Conservation (phyloP, 2,888 invertebrate species). For the Drosophila prolongata region DNA sequence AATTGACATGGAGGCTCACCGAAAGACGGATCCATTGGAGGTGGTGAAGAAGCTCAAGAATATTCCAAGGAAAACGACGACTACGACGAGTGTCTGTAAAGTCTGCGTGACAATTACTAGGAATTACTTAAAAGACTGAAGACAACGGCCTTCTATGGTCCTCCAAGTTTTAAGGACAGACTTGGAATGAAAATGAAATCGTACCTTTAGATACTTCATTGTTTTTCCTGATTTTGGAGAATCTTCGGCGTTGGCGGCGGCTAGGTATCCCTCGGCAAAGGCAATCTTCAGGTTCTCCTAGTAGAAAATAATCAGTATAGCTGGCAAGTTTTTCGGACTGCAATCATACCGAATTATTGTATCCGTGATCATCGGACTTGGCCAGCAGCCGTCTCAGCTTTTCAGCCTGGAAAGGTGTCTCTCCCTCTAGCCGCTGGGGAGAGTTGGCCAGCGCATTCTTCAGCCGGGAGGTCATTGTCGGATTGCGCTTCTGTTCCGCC, state of each 20-base stretch:
- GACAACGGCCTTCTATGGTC: slow-evolving; percentile 9
- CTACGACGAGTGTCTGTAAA: slow-evolving; percentile 90
- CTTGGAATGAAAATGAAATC: not conserved
- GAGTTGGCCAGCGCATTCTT: slow-evolving; percentile 84
- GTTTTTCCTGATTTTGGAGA: slow-evolving; percentile 85
- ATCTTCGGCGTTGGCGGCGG: slow-evolving; percentile 86
- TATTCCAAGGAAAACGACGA: slow-evolving; percentile 91
- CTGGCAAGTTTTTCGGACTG: not conserved
- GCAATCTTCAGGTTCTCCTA: slow-evolving; percentile 92
- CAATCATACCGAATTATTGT: slow-evolving; percentile 58
- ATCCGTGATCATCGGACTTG: slow-evolving; percentile 58
- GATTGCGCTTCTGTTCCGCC: slow-evolving; percentile 90
- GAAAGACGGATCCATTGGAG: slow-evolving; percentile 90
- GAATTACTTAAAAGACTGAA: slow-evolving; percentile 49
- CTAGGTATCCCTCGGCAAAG: slow-evolving; percentile 95
- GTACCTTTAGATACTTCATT: slow-evolving; percentile 86
- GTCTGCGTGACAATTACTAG: slow-evolving; percentile 84
- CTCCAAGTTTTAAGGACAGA: not conserved
- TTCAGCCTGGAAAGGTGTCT: slow-evolving; percentile 71
- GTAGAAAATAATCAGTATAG: not conserved
- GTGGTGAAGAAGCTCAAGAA: slow-evolving; percentile 90
- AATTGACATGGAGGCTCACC: slow-evolving; percentile 81
- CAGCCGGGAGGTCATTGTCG: slow-evolving; percentile 88
- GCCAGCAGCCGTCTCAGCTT: slow-evolving; percentile 75
- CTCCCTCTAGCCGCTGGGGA: slow-evolving; percentile 67